phyloP scores from a whole-genome alignment of 2,888 invertebrate genomes.

The Chaetogeoica ovagalla region DNA sequence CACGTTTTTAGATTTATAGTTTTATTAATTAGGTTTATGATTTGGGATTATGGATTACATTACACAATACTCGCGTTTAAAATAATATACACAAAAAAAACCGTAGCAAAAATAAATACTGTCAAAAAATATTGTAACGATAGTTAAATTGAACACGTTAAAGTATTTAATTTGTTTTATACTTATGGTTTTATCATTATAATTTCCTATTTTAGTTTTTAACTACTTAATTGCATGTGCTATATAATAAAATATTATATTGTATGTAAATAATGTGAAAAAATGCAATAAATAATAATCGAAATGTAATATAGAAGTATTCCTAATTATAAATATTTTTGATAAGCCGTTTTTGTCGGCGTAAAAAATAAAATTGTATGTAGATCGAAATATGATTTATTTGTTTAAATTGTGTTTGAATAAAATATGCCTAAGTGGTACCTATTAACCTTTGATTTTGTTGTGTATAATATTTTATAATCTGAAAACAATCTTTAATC shows the following conservation, averaged over 20 bases:
- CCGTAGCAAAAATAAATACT: background rate
- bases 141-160: background rate
- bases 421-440: background rate
- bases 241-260: background rate
- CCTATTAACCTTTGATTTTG: conserved; percentile 2
- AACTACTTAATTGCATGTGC: too few species aligned
- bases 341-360: background rate
- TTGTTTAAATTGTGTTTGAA: background rate
- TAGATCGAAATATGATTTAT: background rate
- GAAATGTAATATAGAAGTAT: background rate
- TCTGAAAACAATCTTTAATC: background rate
- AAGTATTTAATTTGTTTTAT: too few species aligned
- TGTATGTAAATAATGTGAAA: background rate
- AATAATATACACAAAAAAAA: too few species aligned
- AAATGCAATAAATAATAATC: background rate
- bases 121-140: background rate
- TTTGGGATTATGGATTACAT: too few species aligned
- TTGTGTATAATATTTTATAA: conserved; percentile 10
- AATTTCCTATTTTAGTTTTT: background rate
- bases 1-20: too few species aligned
- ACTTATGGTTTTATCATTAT: background rate
- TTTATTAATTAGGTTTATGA: too few species aligned
- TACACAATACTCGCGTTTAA: too few species aligned
- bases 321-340: background rate
- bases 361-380: background rate